These are phyloP conservation scores for Semnornis frantzii DNA, from an alignment of 2,113 vertebrate species.

Conservation along the genomic window DNA sequence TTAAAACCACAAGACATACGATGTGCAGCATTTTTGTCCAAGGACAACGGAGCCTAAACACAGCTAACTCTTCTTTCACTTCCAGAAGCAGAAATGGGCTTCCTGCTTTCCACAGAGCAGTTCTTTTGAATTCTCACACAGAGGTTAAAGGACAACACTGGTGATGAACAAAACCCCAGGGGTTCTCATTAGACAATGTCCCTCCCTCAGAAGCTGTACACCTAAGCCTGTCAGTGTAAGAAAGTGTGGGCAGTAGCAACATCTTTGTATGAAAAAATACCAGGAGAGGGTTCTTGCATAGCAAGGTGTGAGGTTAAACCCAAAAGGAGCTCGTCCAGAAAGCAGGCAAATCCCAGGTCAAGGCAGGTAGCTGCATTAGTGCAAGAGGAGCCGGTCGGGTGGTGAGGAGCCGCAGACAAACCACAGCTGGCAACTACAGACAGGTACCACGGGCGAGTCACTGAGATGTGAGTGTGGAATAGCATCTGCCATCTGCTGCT, in stretches of 20 bases:
- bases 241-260: slow-evolving; percentile 68
- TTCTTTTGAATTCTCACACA: slow-evolving; percentile 64
- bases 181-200: slow-evolving; percentile 64
- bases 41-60: slow-evolving; percentile 83
- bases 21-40: slow-evolving; percentile 84
- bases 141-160: slow-evolving; percentile 62
- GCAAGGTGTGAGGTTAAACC: slow-evolving; percentile 74
- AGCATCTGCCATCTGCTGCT: background rate
- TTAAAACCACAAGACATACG: slow-evolving; percentile 81
- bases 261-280: slow-evolving; percentile 68
- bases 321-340: slow-evolving; percentile 56
- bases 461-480: background rate
- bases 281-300: slow-evolving; percentile 79
- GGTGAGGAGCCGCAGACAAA: slow-evolving; percentile 32
- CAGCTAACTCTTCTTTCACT: slow-evolving; percentile 72
- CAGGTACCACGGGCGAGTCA: background rate
- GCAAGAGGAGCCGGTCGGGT: slow-evolving; percentile 65
- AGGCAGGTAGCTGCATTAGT: slow-evolving; percentile 52
- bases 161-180: slow-evolving; percentile 62
- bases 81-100: slow-evolving; percentile 69
- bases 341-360: slow-evolving; percentile 52
- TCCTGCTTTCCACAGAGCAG: slow-evolving; percentile 65
- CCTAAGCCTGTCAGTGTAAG: slow-evolving; percentile 77
- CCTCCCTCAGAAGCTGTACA: slow-evolving; percentile 73
- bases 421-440: background rate